Evolutionary conservation across 1,140 invertebrate genomes (phyloP).

Genomic region (Drosophila fuyamai): DNA sequence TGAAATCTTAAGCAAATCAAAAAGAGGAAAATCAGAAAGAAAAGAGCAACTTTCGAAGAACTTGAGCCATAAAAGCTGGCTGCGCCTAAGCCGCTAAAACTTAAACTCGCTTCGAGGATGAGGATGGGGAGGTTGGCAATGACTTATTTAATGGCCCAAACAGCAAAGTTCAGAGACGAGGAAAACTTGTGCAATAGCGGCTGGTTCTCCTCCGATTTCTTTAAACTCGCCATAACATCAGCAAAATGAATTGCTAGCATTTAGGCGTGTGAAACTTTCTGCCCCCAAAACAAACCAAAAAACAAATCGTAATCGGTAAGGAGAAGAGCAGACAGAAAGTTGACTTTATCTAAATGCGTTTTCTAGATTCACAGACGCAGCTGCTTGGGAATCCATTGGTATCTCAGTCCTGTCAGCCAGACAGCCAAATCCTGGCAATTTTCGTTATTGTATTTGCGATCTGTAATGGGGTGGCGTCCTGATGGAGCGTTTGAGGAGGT

Average conservation of each 20-base stretch:
- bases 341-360: conserved; percentile 51
- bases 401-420: conserved; percentile 10
- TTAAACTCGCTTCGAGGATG: neutral
- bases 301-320: conserved; percentile 23
- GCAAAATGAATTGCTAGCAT: conserved; percentile 34
- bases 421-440: conserved; percentile 48
- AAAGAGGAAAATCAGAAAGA: neutral
- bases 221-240: neutral
- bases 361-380: conserved; percentile 27
- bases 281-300: conserved; percentile 26
- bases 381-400: conserved; percentile 1
- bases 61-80: conserved; percentile 63
- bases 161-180: conserved; percentile 13
- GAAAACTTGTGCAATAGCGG: conserved; percentile 11
- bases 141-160: conserved; percentile 33
- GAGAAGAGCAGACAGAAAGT: conserved; percentile 1
- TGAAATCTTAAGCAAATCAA: conserved; percentile 3
- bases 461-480: neutral
- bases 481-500: neutral
- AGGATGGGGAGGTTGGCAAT: neutral
- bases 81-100: conserved; percentile 26
- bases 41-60: conserved; percentile 23
- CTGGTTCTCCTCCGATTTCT: neutral
- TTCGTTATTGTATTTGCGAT: conserved; percentile 53
- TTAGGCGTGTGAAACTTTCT: conserved; percentile 32